phyloP scores from a whole-genome alignment of 1,140 invertebrate genomes.

The Drosophila teissieri region DNA sequence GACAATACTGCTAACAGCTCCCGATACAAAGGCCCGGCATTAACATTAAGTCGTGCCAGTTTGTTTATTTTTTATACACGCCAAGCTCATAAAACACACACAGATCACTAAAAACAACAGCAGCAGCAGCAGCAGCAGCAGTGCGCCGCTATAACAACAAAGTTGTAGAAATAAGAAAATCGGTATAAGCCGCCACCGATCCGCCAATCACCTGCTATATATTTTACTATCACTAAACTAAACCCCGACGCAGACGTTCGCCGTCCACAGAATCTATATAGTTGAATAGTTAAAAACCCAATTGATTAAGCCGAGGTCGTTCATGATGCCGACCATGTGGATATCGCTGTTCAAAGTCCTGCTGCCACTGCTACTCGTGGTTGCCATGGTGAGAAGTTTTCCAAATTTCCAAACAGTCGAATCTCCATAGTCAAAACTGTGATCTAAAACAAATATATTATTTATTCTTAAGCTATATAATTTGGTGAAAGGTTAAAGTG shows the following conservation, averaged over 20 bases:
- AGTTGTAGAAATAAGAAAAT: slow-evolving; percentile 23
- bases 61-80: slow-evolving; percentile 74
- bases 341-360: slow-evolving; percentile 61
- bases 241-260: slow-evolving; percentile 47
- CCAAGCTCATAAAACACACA: slow-evolving; percentile 53
- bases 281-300: neutral
- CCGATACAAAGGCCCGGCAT: slow-evolving; percentile 59
- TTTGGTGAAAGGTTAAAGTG: neutral
- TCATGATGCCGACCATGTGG: slow-evolving; percentile 65
- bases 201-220: slow-evolving; percentile 23
- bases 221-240: slow-evolving; percentile 1
- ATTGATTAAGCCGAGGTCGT: neutral
- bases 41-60: slow-evolving; percentile 77
- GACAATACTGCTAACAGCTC: slow-evolving; percentile 11
- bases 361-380: slow-evolving; percentile 58
- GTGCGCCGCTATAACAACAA: slow-evolving; percentile 17
- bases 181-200: slow-evolving; percentile 6
- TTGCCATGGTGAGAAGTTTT: slow-evolving; percentile 60
- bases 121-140: neutral
- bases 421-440: neutral
- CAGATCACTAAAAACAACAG: slow-evolving; percentile 6
- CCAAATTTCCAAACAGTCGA: slow-evolving; percentile 6
- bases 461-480: neutral
- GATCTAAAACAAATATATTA: no score
- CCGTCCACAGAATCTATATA: slow-evolving; percentile 37